Conservation (phyloP, 1,140 invertebrate species). For the Atta colombica region DNA sequence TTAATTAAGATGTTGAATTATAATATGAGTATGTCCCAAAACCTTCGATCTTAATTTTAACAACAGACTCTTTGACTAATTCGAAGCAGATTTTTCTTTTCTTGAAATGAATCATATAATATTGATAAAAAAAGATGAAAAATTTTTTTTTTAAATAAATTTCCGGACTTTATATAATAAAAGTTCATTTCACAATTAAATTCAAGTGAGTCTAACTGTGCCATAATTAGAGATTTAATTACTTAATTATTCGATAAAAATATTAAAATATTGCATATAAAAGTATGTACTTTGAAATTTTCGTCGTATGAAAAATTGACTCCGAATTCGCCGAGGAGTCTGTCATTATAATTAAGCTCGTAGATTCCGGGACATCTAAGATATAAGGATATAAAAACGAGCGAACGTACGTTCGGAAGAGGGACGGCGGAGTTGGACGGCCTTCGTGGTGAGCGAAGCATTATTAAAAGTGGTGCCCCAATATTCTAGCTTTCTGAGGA, state of each 20-base stretch:
- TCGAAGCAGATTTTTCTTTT: constrained; percentile 6
- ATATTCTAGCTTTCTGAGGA: constrained; percentile 87
- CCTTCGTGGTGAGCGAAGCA: constrained; percentile 78
- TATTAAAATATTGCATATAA: neutral
- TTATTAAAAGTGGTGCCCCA: constrained; percentile 85
- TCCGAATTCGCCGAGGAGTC: neutral
- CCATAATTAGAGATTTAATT: constrained; percentile 8
- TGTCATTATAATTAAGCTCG: constrained; percentile 29
- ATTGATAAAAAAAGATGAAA: neutral
- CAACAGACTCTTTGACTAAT: constrained; percentile 10
- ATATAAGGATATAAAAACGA: neutral
- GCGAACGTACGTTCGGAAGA: constrained; percentile 28
- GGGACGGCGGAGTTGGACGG: constrained; percentile 67
- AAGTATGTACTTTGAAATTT: neutral
- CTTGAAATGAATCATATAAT: neutral
- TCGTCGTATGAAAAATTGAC: neutral
- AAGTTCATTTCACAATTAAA: neutral
- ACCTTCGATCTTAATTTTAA: constrained; percentile 12
- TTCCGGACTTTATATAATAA: neutral
- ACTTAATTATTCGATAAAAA: neutral
- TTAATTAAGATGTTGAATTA: constrained; percentile 1
- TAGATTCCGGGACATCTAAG: constrained; percentile 27
- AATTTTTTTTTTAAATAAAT: neutral
- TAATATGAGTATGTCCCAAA: neutral
- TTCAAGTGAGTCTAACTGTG: neutral